A percentile compares a stretch with the other conserved stretches of the same genome.
Evolutionary conservation across 2,888 invertebrate genomes (phyloP).

Genomic region (Macaria notata): DNA sequence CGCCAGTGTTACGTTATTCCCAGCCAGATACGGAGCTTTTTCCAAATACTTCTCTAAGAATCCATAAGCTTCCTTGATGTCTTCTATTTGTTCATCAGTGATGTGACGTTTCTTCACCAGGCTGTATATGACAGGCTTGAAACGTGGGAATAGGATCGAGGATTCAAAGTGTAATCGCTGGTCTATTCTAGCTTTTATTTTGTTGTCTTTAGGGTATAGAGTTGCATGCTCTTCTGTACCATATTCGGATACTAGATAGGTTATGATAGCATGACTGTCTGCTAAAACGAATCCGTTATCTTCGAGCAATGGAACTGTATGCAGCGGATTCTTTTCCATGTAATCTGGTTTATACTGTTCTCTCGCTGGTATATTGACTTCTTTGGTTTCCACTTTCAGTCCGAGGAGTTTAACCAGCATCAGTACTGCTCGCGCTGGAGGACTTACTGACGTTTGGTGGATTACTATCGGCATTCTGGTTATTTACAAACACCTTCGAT

Average conservation of each 20-base stretch:
- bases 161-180: slow-evolving; percentile 51
- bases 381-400: slow-evolving; percentile 40
- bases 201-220: slow-evolving; percentile 46
- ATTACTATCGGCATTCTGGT: slow-evolving; percentile 33
- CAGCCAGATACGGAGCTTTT: slow-evolving; percentile 38
- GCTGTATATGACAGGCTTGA: slow-evolving; percentile 40
- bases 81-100: slow-evolving; percentile 35
- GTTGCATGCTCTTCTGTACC: slow-evolving; percentile 32
- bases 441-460: slow-evolving; percentile 45
- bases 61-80: slow-evolving; percentile 47
- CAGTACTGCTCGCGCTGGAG: slow-evolving; percentile 47
- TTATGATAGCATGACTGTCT: slow-evolving; percentile 54
- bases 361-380: slow-evolving; percentile 42
- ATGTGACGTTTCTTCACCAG: slow-evolving; percentile 32
- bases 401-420: slow-evolving; percentile 45
- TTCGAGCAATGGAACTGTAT: slow-evolving; percentile 53
- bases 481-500: slow-evolving; percentile 3
- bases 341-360: slow-evolving; percentile 47
- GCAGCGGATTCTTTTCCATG: slow-evolving; percentile 50
- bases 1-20: slow-evolving; percentile 46
- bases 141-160: slow-evolving; percentile 46
- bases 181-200: slow-evolving; percentile 42
- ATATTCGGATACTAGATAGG: slow-evolving; percentile 48
- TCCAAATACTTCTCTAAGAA: slow-evolving; percentile 48
- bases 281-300: slow-evolving; percentile 45